phyloP scores from a whole-genome alignment of 2,797 vertebrate species.

The Ctenosaura bakeri region DNA sequence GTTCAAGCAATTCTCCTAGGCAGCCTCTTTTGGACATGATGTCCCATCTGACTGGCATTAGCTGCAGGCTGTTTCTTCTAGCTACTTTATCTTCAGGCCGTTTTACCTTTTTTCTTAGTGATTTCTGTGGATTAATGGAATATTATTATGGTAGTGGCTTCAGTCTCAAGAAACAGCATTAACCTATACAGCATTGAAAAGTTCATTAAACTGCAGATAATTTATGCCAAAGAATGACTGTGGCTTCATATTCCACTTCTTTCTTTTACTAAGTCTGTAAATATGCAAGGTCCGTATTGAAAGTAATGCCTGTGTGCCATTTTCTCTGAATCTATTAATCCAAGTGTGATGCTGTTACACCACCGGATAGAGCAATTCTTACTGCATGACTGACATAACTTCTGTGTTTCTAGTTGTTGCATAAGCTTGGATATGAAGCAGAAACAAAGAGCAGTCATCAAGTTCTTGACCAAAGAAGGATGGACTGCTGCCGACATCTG shows the following conservation, averaged over 20 bases:
- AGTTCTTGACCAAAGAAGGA: too few relatives aligned
- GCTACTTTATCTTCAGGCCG: background rate
- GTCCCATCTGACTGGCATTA: background rate
- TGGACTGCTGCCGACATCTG: too few relatives aligned
- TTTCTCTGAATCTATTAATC: too few relatives aligned
- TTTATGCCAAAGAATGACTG: constrained; percentile 20
- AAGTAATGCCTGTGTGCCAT: too few relatives aligned
- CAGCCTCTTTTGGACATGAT: background rate
- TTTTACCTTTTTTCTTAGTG: background rate
- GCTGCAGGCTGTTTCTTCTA: background rate
- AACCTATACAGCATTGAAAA: background rate
- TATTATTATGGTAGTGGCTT: constrained; percentile 28
- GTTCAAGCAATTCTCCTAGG: background rate
- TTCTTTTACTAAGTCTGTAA: constrained; percentile 6
- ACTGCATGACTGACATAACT: too few relatives aligned
- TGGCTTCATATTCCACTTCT: background rate
- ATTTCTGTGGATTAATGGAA: constrained; percentile 32
- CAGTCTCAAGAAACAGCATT: constrained; percentile 4
- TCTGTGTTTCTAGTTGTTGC: too few relatives aligned
- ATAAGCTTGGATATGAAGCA: too few relatives aligned
- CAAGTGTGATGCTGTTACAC: too few relatives aligned
- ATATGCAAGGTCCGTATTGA: too few relatives aligned
- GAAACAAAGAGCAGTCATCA: too few relatives aligned
- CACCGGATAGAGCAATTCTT: too few relatives aligned
- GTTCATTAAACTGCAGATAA: background rate